phyloP scores from a whole-genome alignment of 1,140 invertebrate species.

The Scaptomyza hsui region DNA sequence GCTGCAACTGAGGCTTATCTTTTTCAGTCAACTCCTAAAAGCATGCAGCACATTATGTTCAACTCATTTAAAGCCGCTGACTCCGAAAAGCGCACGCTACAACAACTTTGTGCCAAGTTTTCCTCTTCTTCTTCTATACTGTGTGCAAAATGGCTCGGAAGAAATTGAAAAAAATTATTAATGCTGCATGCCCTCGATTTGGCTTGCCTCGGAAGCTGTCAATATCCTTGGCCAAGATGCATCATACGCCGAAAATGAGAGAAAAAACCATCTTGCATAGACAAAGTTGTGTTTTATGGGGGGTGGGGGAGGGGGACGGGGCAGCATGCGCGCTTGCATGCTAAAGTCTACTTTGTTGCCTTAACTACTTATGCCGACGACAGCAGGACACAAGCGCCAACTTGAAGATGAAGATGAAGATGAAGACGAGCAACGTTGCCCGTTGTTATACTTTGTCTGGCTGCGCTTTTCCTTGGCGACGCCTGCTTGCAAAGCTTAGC shows the following conservation, averaged over 20 bases:
- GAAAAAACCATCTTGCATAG: slow-evolving; percentile 24
- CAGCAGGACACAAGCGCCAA: slow-evolving; percentile 41
- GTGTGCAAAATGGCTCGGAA: slow-evolving; percentile 76
- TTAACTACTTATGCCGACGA: slow-evolving; percentile 77
- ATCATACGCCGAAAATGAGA: background rate
- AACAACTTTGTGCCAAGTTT: slow-evolving; percentile 69
- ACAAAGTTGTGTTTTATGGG: slow-evolving; percentile 75
- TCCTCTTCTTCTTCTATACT: slow-evolving; percentile 31
- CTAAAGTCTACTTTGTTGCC: slow-evolving; percentile 80
- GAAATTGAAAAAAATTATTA: slow-evolving; percentile 79
- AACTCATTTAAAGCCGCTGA: slow-evolving; percentile 75
- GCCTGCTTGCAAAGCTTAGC: slow-evolving; percentile 66
- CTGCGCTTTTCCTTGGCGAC: slow-evolving; percentile 69
- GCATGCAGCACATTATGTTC: slow-evolving; percentile 55
- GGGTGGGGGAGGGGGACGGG: too few relatives aligned
- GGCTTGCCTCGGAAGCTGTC: slow-evolving; percentile 63
- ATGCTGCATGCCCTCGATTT: slow-evolving; percentile 60
- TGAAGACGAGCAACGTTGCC: slow-evolving; percentile 37
- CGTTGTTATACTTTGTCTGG: slow-evolving; percentile 45
- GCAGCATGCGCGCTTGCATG: slow-evolving; percentile 79
- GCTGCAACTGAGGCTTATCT: slow-evolving; percentile 42
- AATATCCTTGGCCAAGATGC: slow-evolving; percentile 54
- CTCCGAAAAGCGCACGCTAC: slow-evolving; percentile 33
- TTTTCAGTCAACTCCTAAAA: slow-evolving; percentile 25
- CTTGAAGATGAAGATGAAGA: slow-evolving; percentile 46